These are phyloP conservation scores for Tylochromis polylepis DNA, from an alignment of 2,113 vertebrate genomes.

Conservation along the genomic window DNA sequence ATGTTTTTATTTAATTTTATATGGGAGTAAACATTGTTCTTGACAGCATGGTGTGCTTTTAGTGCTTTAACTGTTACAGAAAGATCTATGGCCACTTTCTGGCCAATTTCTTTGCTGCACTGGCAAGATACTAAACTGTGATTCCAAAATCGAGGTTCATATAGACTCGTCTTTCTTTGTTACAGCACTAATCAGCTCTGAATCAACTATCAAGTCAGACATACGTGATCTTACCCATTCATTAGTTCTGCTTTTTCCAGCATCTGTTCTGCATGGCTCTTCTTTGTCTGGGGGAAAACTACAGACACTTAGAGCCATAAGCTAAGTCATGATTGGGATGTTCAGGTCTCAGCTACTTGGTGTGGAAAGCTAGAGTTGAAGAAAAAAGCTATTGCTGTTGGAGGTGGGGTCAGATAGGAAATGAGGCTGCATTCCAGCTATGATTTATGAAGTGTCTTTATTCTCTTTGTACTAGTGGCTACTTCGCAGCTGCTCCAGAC, in stretches of 20 bases:
- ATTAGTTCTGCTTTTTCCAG: background rate
- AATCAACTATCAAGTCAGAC: background rate
- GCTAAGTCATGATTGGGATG: conserved; percentile 3
- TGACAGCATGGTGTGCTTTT: background rate
- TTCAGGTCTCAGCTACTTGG: conserved; percentile 1
- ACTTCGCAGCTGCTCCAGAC: conserved; percentile 38
- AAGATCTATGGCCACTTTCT: background rate
- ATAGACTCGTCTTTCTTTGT: background rate
- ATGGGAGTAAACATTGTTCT: background rate
- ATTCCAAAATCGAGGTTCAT: background rate
- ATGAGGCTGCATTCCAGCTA: conserved; percentile 62
- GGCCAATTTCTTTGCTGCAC: background rate
- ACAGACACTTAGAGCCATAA: background rate
- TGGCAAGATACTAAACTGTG: background rate
- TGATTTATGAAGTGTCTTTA: conserved; percentile 64
- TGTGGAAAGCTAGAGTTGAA: conserved; percentile 30
- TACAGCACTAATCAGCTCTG: background rate
- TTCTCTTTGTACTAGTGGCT: conserved; percentile 9
- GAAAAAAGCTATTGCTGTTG: conserved; percentile 32
- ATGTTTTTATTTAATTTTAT: background rate
- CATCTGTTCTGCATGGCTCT: background rate
- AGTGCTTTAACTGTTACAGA: background rate
- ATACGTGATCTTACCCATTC: background rate
- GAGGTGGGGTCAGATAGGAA: conserved; percentile 55
- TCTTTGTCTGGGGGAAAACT: background rate